Evolutionary conservation across 2,888 invertebrate species (phyloP).

Genomic region (Hypselothyrea guttata): DNA sequence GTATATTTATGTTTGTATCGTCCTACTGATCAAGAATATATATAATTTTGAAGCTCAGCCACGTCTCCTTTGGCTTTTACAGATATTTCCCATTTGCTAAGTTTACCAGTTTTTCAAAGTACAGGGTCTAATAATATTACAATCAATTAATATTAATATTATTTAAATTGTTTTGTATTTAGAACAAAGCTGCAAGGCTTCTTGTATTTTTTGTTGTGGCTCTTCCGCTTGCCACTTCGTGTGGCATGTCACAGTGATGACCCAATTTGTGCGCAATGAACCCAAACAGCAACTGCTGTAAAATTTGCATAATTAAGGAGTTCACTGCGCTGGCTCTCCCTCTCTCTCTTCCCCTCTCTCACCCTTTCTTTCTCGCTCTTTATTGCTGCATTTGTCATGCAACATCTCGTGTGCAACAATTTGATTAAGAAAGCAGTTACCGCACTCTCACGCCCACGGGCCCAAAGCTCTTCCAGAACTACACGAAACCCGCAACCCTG

Average conservation of each 20-base stretch:
- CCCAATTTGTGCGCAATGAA: constrained; percentile 70
- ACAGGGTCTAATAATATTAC: no score
- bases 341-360: neutral
- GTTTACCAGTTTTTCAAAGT: no score
- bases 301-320: constrained; percentile 55
- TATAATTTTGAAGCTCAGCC: no score
- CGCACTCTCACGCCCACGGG: constrained; percentile 66
- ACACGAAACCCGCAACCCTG: constrained; percentile 20
- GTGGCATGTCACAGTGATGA: constrained; percentile 53
- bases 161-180: constrained; percentile 4
- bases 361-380: neutral
- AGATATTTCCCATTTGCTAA: no score
- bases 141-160: no score
- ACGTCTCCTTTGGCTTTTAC: no score
- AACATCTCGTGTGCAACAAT: constrained; percentile 46
- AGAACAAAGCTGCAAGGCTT: neutral
- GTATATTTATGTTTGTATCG: no score
- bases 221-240: constrained; percentile 16
- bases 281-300: constrained; percentile 28
- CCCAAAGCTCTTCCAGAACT: constrained; percentile 6
- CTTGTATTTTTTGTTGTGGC: constrained; percentile 1
- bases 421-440: constrained; percentile 37
- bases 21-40: no score
- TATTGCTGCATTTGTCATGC: constrained; percentile 2
- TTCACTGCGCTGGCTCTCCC: neutral